phyloP scores from a whole-genome alignment of 2,113 vertebrate genomes.

The Pica pica region DNA sequence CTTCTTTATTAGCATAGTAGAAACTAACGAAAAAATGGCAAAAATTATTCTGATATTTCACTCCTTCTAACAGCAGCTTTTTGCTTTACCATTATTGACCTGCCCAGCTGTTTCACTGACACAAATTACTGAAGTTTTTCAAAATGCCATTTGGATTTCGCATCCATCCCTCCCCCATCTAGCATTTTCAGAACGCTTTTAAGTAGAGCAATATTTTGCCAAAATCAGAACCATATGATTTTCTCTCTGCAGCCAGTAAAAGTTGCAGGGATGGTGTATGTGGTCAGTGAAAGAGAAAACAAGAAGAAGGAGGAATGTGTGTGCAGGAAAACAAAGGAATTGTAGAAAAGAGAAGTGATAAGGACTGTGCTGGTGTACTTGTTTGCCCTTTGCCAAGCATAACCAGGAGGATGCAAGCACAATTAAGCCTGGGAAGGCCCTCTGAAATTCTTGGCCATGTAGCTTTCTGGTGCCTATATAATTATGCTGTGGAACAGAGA shows the following conservation, averaged over 20 bases:
- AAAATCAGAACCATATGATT: slow-evolving; percentile 54
- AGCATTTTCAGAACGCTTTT: slow-evolving; percentile 23
- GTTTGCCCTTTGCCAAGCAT: not conserved
- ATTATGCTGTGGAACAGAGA: not conserved
- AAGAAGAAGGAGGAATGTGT: not conserved
- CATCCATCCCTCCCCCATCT: not conserved
- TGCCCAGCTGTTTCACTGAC: not conserved
- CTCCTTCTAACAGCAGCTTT: not conserved
- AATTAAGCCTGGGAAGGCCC: not conserved
- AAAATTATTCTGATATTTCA: not conserved
- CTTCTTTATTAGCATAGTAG: not conserved
- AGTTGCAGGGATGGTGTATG: not conserved
- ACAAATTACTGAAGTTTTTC: not conserved
- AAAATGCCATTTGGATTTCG: not conserved
- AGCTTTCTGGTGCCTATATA: not conserved
- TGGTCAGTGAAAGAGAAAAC: not conserved
- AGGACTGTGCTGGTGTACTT: not conserved
- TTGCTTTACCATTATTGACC: not conserved
- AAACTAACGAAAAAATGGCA: not conserved
- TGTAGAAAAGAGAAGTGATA: not conserved
- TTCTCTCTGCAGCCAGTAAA: slow-evolving; percentile 49
- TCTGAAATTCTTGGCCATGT: not conserved
- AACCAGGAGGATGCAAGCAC: not conserved
- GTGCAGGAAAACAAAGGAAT: not conserved
- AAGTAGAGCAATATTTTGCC: slow-evolving; percentile 50